phyloP scores from a whole-genome alignment of 2,888 invertebrate genomes.

The Nephrotoma appendiculata region DNA sequence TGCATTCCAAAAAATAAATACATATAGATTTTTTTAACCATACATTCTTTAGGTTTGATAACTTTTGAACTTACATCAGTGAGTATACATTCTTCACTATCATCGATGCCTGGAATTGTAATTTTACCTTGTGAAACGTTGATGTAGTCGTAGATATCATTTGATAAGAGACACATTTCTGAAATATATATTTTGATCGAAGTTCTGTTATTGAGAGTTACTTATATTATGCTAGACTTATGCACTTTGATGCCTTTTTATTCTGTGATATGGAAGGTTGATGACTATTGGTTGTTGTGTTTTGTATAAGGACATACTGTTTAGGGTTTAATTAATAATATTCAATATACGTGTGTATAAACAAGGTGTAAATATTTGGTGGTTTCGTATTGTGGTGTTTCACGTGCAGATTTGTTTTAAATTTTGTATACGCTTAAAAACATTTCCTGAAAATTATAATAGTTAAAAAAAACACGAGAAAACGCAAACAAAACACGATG shows the following conservation, averaged over 20 bases:
- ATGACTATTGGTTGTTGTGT: background rate
- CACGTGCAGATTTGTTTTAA: background rate
- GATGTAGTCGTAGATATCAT: conserved; percentile 86
- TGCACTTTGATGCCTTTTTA: background rate
- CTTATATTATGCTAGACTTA: background rate
- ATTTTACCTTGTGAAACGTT: conserved; percentile 95
- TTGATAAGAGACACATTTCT: conserved; percentile 67
- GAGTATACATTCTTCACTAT: conserved; percentile 77
- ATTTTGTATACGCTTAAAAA: background rate
- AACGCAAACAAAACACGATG: background rate
- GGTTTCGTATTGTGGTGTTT: background rate
- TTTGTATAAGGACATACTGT: background rate
- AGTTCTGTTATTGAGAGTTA: background rate
- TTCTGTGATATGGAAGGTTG: background rate
- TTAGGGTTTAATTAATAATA: background rate
- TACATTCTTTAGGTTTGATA: background rate
- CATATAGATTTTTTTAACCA: background rate
- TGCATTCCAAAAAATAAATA: background rate
- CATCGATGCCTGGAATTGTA: conserved; percentile 89
- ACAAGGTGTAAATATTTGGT: background rate
- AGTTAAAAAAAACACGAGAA: background rate
- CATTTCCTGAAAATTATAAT: background rate
- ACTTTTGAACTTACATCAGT: conserved; percentile 67
- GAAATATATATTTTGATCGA: background rate
- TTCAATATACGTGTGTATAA: background rate